These are phyloP conservation scores for Melanotaenia boesemani DNA, from an alignment of 2,797 vertebrate species.

Conservation along the genomic window DNA sequence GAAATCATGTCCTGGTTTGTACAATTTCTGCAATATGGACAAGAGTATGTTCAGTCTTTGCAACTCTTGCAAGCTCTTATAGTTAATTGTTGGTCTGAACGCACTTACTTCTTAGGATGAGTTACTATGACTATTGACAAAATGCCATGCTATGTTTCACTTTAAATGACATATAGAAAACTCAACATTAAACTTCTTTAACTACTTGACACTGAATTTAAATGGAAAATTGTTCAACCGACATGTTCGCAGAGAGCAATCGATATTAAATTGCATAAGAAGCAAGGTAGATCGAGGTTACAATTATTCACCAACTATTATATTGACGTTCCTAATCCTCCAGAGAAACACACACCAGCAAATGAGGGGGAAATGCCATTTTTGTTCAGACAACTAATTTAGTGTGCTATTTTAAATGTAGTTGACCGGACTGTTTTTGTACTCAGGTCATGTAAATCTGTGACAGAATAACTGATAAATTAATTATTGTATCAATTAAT, in stretches of 20 bases:
- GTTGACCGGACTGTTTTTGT: conserved; percentile 37
- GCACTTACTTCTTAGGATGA: conserved; percentile 32
- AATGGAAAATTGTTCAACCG: conserved; percentile 40
- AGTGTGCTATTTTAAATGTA: conserved; percentile 19
- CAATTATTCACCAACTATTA: conserved; percentile 53
- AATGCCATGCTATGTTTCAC: conserved; percentile 27
- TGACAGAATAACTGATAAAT: conserved; percentile 24
- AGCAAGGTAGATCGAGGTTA: conserved; percentile 22
- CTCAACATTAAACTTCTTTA: conserved; percentile 29
- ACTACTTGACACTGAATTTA: conserved; percentile 30
- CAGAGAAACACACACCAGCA: conserved; percentile 20
- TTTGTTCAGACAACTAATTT: conserved; percentile 43
- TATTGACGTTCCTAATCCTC: conserved; percentile 42
- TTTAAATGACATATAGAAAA: conserved; percentile 32
- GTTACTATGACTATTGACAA: conserved; percentile 40
- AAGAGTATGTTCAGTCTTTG: conserved; percentile 6
- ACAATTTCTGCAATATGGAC: not conserved
- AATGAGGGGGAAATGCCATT: conserved; percentile 39
- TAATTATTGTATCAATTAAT: not conserved
- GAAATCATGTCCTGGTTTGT: too few relatives aligned
- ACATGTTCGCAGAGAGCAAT: conserved; percentile 38
- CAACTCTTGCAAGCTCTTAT: conserved; percentile 10
- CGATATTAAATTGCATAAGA: conserved; percentile 48
- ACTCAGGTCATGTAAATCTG: conserved; percentile 36
- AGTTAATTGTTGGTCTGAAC: conserved; percentile 33